phyloP scores from a whole-genome alignment of 2,113 vertebrate genomes.

The Cavia porcellus region DNA sequence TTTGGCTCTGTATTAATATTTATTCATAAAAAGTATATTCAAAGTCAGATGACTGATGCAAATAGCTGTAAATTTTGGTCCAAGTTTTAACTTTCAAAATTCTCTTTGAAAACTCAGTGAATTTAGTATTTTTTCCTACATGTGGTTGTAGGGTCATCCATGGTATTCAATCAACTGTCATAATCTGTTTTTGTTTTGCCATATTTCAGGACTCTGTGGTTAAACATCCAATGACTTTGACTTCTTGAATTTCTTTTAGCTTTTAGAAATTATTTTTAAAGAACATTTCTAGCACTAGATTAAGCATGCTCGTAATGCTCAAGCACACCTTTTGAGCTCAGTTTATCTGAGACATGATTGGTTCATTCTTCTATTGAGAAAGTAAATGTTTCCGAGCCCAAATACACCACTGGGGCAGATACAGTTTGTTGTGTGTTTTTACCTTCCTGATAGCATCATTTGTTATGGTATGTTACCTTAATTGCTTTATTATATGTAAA shows the following conservation, averaged over 20 bases:
- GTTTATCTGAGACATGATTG: not conserved
- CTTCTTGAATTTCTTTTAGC: slow-evolving; percentile 3
- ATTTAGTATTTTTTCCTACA: not conserved
- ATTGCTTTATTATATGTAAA: slow-evolving; percentile 18
- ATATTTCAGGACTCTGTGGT: not conserved
- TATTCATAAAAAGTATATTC: not conserved
- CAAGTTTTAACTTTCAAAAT: slow-evolving; percentile 20
- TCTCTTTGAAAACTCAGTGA: not conserved
- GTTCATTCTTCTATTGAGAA: slow-evolving; percentile 15
- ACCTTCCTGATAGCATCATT: not conserved
- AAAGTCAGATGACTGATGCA: not conserved
- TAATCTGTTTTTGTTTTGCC: slow-evolving; percentile 20
- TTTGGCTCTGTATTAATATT: slow-evolving; percentile 33
- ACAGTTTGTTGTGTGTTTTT: not conserved
- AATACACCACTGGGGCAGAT: not conserved
- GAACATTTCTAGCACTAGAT: not conserved
- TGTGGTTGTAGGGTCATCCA: not conserved
- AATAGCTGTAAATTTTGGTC: not conserved
- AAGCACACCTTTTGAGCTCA: not conserved
- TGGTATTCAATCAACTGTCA: not conserved
- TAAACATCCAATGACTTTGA: not conserved
- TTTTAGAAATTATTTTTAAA: slow-evolving; percentile 39
- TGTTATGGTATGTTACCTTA: not conserved
- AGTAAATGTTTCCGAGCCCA: not conserved
- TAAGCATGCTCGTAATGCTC: not conserved